These are phyloP conservation scores for Etheostoma perlongum DNA, from an alignment of 2,797 vertebrate species.

Conservation along the genomic window DNA sequence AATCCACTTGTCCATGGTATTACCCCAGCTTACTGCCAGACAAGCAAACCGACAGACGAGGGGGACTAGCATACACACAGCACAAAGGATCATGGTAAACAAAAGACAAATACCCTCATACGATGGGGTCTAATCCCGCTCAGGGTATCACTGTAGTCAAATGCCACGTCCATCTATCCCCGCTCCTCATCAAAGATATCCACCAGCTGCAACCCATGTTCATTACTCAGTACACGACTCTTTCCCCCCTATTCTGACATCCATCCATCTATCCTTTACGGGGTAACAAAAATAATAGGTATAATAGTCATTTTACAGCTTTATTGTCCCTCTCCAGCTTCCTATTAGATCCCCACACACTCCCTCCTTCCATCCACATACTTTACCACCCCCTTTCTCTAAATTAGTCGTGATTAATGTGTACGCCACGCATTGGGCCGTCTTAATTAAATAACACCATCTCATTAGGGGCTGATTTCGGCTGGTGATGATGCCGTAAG, in stretches of 20 bases:
- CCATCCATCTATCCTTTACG: slow-evolving; percentile 23
- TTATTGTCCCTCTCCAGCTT: slow-evolving; percentile 74
- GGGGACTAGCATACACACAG: slow-evolving; percentile 51
- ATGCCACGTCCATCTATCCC: slow-evolving; percentile 60
- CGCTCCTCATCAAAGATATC: slow-evolving; percentile 44
- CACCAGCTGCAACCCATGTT: slow-evolving; percentile 19
- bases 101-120: slow-evolving; percentile 68
- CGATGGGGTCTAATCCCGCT: slow-evolving; percentile 74
- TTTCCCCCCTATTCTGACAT: slow-evolving; percentile 1
- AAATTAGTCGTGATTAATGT: slow-evolving; percentile 91
- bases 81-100: slow-evolving; percentile 73
- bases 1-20: slow-evolving; percentile 71
- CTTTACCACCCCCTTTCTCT: slow-evolving; percentile 56
- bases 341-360: slow-evolving; percentile 16
- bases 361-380: slow-evolving; percentile 33
- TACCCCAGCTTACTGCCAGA: slow-evolving; percentile 73
- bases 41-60: slow-evolving; percentile 66
- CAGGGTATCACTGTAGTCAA: slow-evolving; percentile 61
- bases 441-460: slow-evolving; percentile 93
- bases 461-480: slow-evolving; percentile 91
- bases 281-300: slow-evolving; percentile 21
- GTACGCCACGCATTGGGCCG: slow-evolving; percentile 80
- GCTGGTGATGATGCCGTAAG: slow-evolving; percentile 82
- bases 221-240: background rate
- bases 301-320: slow-evolving; percentile 66